Base-by-base conservation (phyloP, 2,113 vertebrate genomes). In the Hydropotes inermis region DNA sequence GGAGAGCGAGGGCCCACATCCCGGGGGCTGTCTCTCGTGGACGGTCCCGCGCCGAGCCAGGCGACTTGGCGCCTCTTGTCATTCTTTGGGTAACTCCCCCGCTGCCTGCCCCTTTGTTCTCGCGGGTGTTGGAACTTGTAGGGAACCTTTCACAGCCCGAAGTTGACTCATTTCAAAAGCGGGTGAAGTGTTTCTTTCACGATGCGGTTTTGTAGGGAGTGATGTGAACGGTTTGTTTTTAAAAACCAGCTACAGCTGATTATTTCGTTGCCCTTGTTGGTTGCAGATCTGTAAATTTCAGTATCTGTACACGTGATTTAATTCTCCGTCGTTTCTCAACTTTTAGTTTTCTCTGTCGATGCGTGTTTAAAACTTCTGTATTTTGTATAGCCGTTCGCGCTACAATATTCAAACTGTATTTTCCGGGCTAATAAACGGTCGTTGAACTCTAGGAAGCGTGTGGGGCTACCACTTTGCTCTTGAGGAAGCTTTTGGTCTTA, bases 61-160 rank as follows among this genome's bases (percentile, higher is more conserved):
- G 47, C 15, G 33, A 45, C 39, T 52, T 45, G 89, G 85, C 4
- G 25, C 67, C 94, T 30, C 33, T 54, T n/a, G 23, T 54, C 43
- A 16, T 58, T 82, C 28, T 27, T 10, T 1, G 54, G 79, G 91
- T 57, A n/a, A 3, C 55, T 5, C 27, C 83, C 88, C 45, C 23
- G 61, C 30, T 21, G 25, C 81, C 76, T 64, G 33, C 89, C 82
- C 78, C 83, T 96, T 96, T 95, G 97, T 97, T 94, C 95, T 89
- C 39, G 5, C 1, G 33, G 50, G 45, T 64, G 6, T 23, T 7
- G 61, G 28, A 57, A 33, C 84, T 89, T n/a, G 79, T 1, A 27
- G 87, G 83, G n/a, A 85, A 39, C 85, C 58, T 64, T 60, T 33
- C 47, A 5, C 58, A 21, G 43, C 21, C 79, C 7, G 21, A 78